These are phyloP conservation scores for Fregata magnificens DNA, from an alignment of 2,113 vertebrate genomes.

Conservation along the genomic window DNA sequence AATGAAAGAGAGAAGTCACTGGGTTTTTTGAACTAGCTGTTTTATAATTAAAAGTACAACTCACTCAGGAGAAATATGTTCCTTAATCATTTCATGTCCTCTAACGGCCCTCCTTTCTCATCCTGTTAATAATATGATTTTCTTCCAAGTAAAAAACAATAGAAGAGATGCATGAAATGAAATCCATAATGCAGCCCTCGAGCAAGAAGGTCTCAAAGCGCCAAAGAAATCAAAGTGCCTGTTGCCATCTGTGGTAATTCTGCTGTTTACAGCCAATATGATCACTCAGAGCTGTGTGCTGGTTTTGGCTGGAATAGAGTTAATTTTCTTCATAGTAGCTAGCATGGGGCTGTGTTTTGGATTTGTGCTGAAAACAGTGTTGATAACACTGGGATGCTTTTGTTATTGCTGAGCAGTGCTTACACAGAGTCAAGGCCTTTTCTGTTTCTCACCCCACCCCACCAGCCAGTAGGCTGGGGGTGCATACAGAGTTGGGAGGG, in stretches of 20 bases:
- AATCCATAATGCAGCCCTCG: not conserved
- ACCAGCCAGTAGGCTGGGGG: too few relatives aligned
- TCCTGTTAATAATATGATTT: not conserved
- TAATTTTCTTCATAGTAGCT: too few relatives aligned
- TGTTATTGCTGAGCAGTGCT: too few relatives aligned
- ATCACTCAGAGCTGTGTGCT: not conserved
- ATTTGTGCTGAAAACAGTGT: too few relatives aligned
- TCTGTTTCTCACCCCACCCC: too few relatives aligned
- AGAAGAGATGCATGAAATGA: not conserved
- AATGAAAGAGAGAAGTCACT: not conserved
- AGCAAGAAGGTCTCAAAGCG: not conserved
- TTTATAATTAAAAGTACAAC: not conserved
- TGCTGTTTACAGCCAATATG: not conserved
- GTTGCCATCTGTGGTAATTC: not conserved
- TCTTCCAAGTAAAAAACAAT: not conserved
- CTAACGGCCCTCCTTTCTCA: not conserved
- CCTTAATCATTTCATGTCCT: not conserved
- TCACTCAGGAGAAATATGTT: not conserved
- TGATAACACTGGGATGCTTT: too few relatives aligned
- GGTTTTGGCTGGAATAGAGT: too few relatives aligned
- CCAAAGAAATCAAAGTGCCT: constrained; percentile 5
- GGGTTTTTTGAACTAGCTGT: not conserved
- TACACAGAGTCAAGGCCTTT: too few relatives aligned
- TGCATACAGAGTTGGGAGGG: too few relatives aligned
- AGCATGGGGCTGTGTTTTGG: too few relatives aligned